Conservation (phyloP, 2,113 vertebrate species). For the Podarcis raffonei region DNA sequence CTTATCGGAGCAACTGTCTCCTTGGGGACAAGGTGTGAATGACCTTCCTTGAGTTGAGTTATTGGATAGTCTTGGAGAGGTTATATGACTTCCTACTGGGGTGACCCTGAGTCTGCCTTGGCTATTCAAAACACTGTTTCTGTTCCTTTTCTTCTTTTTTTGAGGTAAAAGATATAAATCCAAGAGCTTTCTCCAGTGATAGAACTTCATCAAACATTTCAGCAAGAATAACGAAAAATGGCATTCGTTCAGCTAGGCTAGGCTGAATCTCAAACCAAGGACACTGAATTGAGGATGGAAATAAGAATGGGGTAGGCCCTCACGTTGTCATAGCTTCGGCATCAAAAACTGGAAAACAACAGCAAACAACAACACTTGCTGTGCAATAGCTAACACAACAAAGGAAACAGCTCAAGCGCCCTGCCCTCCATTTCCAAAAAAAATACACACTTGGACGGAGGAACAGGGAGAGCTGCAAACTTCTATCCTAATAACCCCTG, state of each 20-base stretch:
- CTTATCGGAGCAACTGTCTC: constrained; percentile 50
- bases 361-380: neutral
- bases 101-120: constrained; percentile 34
- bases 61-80: constrained; percentile 63
- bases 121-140: constrained; percentile 51
- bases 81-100: constrained; percentile 24
- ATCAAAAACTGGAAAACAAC: neutral
- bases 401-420: constrained; percentile 36
- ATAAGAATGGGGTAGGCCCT: neutral
- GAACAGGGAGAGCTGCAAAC: constrained; percentile 59
- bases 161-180: constrained; percentile 12
- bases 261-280: neutral
- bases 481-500: constrained; percentile 67
- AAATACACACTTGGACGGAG: constrained; percentile 36
- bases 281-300: neutral
- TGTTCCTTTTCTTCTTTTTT: constrained; percentile 37
- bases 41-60: constrained; percentile 62
- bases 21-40: constrained; percentile 72
- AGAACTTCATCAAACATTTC: neutral
- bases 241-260: neutral
- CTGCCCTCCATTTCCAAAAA: constrained; percentile 23
- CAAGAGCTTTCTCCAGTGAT: neutral
- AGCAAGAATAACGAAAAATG: neutral
- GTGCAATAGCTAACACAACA: neutral
- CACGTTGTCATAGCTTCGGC: neutral